A percentile compares a stretch with the other conserved stretches of the same genome.
Conservation (phyloP, 1,140 invertebrate species). For the Calephelis virginiensis region DNA sequence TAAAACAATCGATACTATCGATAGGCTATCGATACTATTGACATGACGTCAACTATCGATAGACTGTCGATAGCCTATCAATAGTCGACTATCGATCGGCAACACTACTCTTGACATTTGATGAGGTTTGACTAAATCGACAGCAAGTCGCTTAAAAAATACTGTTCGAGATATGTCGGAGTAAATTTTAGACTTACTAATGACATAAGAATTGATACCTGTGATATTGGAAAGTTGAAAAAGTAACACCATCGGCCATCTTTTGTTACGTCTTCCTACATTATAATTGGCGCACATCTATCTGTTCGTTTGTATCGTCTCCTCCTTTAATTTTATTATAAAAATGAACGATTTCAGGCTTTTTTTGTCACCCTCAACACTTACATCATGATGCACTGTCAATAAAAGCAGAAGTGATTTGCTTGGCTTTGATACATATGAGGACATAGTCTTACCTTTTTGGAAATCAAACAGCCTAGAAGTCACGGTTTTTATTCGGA, state of each 20-base stretch:
- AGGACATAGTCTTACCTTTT: conserved; percentile 8
- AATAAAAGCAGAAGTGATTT: not conserved
- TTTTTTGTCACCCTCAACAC: not conserved
- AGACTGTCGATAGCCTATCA: no score
- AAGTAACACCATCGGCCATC: no score
- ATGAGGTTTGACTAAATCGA: not conserved
- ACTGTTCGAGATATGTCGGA: not conserved
- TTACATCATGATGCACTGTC: not conserved
- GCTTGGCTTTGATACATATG: conserved; percentile 18
- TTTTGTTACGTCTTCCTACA: no score
- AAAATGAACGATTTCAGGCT: not conserved
- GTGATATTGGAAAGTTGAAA: no score
- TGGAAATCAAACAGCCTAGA: conserved; percentile 16
- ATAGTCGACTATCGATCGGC: no score
- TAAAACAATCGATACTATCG: no score
- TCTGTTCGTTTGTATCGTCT: not conserved
- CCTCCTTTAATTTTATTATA: not conserved
- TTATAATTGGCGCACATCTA: no score
- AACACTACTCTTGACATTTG: not conserved
- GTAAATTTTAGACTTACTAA: not conserved
- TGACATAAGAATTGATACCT: not conserved
- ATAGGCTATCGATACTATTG: no score
- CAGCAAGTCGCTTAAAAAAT: not conserved
- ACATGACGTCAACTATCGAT: no score
- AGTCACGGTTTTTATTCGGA: conserved; percentile 4